A percentile compares a stretch with the other conserved stretches of the same genome.
These are phyloP conservation scores for Tringa solitaria DNA, from an alignment of 2,113 vertebrate species.

Conservation along the genomic window DNA sequence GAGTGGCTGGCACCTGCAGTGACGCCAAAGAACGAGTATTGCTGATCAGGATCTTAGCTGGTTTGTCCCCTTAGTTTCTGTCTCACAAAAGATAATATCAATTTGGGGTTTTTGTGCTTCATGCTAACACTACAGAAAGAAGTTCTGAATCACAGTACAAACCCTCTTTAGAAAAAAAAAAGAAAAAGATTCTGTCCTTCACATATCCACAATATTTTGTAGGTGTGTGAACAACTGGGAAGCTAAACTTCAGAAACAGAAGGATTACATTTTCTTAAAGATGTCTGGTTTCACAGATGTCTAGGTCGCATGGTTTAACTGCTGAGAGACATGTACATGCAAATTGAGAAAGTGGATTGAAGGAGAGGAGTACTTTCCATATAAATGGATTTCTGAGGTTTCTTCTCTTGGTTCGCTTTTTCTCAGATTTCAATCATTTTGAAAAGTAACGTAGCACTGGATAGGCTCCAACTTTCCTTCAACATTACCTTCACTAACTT, in stretches of 20 bases:
- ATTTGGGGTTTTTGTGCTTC: background rate
- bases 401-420: background rate
- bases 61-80: background rate
- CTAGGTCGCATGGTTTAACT: background rate
- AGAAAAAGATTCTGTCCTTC: too few relatives aligned
- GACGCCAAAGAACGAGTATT: background rate
- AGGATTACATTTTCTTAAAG: background rate
- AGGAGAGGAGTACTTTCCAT: background rate
- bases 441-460: background rate
- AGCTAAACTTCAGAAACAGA: background rate
- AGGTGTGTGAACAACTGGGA: background rate
- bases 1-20: background rate
- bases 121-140: background rate
- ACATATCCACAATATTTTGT: background rate
- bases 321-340: background rate
- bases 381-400: slow-evolving; percentile 8
- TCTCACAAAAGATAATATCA: background rate
- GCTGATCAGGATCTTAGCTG: background rate
- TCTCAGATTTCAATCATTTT: background rate
- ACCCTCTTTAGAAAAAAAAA: background rate
- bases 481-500: background rate
- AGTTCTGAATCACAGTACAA: background rate
- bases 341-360: background rate
- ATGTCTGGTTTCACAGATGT: background rate
- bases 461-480: background rate